These are phyloP conservation scores for Bufo gargarizans DNA, from an alignment of 2,113 vertebrate genomes.

Conservation along the genomic window DNA sequence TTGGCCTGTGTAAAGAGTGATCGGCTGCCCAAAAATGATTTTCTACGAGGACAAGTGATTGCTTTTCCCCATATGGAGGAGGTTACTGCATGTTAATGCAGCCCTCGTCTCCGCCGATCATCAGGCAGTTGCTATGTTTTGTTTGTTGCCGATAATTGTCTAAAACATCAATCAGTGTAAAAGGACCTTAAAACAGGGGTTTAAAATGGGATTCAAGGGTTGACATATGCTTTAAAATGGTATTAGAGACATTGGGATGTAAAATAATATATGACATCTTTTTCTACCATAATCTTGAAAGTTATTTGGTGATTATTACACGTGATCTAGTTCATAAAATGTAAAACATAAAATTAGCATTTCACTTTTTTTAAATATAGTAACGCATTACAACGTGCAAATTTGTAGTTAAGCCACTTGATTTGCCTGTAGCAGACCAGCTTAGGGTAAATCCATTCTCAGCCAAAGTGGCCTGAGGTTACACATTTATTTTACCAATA, in stretches of 20 bases:
- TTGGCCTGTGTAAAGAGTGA: too few species aligned
- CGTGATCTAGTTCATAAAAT: slow-evolving; percentile 1
- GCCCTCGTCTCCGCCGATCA: too few species aligned
- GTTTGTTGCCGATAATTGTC: too few species aligned
- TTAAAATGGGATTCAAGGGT: background rate
- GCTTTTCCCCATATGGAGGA: too few species aligned
- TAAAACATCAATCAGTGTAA: too few species aligned
- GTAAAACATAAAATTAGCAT: slow-evolving; percentile 8
- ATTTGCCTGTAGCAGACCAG: background rate
- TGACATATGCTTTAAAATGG: background rate
- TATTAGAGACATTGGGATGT: background rate
- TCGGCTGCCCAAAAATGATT: too few species aligned
- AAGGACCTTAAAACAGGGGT: too few species aligned
- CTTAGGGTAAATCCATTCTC: background rate
- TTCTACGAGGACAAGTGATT: too few species aligned
- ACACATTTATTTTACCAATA: background rate
- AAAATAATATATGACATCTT: background rate
- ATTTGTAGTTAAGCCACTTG: background rate
- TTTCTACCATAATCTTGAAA: slow-evolving; percentile 5
- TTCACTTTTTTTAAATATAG: background rate
- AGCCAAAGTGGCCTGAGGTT: background rate
- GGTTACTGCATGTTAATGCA: too few species aligned
- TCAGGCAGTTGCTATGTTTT: too few species aligned
- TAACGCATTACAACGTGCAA: slow-evolving; percentile 5
- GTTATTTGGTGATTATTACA: slow-evolving; percentile 1